These are phyloP conservation scores for Gallinago paraguaiae DNA, from an alignment of 2,113 vertebrate species.

Conservation along the genomic window DNA sequence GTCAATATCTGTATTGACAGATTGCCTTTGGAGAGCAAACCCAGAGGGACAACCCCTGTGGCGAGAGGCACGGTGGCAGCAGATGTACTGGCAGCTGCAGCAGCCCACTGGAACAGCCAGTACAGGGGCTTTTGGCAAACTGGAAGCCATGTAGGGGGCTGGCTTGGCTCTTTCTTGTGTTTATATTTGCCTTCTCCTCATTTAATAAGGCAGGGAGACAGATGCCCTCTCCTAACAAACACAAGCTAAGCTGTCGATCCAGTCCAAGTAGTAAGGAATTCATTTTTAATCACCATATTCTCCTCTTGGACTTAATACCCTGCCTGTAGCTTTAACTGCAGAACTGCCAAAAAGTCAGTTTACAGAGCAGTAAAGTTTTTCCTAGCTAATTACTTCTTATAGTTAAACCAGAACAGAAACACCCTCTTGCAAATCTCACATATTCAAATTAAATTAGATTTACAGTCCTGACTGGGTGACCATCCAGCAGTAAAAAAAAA, in stretches of 20 bases:
- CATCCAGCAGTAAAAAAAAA: neutral
- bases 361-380: neutral
- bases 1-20: neutral
- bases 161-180: neutral
- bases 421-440: neutral
- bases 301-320: neutral
- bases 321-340: neutral
- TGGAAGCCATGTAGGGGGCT: neutral
- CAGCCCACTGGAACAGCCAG: neutral
- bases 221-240: neutral
- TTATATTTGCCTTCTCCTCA: constrained; percentile 19
- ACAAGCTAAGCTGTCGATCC: neutral
- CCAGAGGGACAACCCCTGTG: neutral
- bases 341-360: neutral
- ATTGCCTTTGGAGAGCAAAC: neutral
- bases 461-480: neutral
- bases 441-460: constrained; percentile 22
- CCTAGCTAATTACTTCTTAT: neutral
- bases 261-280: neutral
- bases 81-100: constrained; percentile 50
- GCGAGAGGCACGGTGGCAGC: neutral
- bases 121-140: constrained; percentile 26
- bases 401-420: neutral
- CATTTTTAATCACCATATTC: constrained; percentile 5
- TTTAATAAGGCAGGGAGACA: constrained; percentile 6